Evolutionary conservation across 35 echinoderm and acorn worm species (phyloP), one percentile per base, ranked within the genome.

Genomic region (Patiria miniata): DNA sequence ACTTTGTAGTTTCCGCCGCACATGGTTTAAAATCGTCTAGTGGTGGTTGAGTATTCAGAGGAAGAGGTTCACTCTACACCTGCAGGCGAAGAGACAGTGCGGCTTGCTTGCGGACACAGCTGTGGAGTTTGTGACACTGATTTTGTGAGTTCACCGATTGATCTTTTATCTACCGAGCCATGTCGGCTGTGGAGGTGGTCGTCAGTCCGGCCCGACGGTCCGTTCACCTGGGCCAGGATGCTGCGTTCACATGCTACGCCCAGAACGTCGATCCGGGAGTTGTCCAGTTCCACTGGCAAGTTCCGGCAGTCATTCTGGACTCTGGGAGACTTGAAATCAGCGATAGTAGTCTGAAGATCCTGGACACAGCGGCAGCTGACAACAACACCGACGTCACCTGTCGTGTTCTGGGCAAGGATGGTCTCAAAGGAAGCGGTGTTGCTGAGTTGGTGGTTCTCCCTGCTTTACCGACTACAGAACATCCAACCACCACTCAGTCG

Each of bases 381-480:
- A 73, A 73, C 65, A 30, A 73, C 65, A 73, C 65, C 65, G 65
- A 73, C 65, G 26, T 73, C 26, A 32, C 21, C 26, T 73, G 65
- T 9, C 21, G 14, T 9, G 65, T 73, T 23, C n/a, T 73, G 2
- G 34, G 29, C 26, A 73, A 1, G 34, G 10, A 26, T 15, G 26
- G 26, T 30, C 65, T 73, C 2, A 14, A 32, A 23, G 65, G 65
- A 10, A 32, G 19, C 65, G 65, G 34, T 23, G 29, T 15, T 18
- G 65, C 65, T 10, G 34, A 34, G 65, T 73, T 73, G 65, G 26
- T 73, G 26, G 65, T 73, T 14, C 65, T 73, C 65, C 65, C 29
- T 3, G 65, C 65, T 32, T 23, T 73, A 12, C 65, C 65, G 18
- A 32, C 65, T 2, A 73, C 26, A 23, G 65, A 73, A 34, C 65